Conservation (phyloP, 1,140 invertebrate genomes). For the Drosophila kikkawai region DNA sequence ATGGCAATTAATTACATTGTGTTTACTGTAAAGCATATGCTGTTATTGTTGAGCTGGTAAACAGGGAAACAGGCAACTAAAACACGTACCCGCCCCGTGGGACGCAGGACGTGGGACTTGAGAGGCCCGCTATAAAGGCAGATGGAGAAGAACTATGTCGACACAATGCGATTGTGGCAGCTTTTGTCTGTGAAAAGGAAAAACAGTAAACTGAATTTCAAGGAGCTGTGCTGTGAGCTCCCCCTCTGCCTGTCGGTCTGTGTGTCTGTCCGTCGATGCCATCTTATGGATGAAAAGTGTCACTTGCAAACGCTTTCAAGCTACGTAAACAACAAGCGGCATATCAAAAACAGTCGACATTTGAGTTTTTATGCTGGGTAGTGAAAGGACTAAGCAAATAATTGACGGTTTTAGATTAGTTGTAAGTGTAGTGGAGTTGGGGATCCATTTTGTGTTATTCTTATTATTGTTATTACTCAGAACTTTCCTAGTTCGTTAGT, state of each 20-base stretch:
- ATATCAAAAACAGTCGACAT: conserved; percentile 6
- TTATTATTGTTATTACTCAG: neutral
- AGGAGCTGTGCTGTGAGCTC: conserved; percentile 15
- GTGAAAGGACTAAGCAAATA: conserved; percentile 9
- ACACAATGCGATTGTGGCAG: conserved; percentile 18
- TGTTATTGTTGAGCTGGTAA: conserved; percentile 15
- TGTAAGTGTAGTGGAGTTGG: neutral
- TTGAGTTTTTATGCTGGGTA: conserved; percentile 1
- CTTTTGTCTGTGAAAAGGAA: conserved; percentile 5
- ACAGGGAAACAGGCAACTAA: conserved; percentile 2
- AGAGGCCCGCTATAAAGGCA: neutral
- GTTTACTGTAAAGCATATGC: conserved; percentile 19
- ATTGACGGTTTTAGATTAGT: neutral
- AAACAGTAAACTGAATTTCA: conserved; percentile 24
- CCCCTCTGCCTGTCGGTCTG: neutral
- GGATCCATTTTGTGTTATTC: neutral
- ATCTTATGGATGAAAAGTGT: conserved; percentile 35
- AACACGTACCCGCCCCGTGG: conserved; percentile 15
- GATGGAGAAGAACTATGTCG: conserved; percentile 6
- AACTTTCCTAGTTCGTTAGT: neutral
- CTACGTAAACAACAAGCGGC: conserved; percentile 11
- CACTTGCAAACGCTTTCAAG: conserved; percentile 26
- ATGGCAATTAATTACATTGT: conserved; percentile 4
- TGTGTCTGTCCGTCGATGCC: conserved; percentile 27
- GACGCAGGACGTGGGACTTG: neutral